phyloP scores from a whole-genome alignment of 2,888 invertebrate genomes.

The Tenthredo livida region DNA sequence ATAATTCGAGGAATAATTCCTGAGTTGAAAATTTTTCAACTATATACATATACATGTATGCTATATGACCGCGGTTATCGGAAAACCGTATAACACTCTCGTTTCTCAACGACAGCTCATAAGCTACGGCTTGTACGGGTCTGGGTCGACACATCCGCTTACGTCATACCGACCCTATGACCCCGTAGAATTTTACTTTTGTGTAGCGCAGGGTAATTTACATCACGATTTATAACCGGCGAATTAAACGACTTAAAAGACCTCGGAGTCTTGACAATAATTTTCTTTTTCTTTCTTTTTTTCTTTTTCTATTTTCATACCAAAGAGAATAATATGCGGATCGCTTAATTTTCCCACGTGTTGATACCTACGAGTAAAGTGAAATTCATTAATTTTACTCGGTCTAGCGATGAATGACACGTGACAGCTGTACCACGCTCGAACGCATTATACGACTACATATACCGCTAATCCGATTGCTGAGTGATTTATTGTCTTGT shows the following conservation, averaged over 20 bases:
- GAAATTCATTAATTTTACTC: neutral
- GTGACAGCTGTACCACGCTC: conserved; percentile 20
- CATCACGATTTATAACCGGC: conserved; percentile 64
- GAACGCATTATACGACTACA: neutral
- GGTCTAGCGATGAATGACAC: conserved; percentile 7
- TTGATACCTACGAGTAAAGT: neutral
- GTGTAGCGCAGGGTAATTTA: conserved; percentile 64
- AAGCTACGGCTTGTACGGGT: conserved; percentile 8
- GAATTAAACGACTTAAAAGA: neutral
- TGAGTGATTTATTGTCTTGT: conserved; percentile 39
- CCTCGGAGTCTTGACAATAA: neutral
- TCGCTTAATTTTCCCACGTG: neutral
- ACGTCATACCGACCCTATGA: conserved; percentile 74
- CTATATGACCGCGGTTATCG: neutral
- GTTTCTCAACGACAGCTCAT: neutral
- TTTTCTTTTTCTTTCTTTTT: neutral
- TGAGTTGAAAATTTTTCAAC: neutral
- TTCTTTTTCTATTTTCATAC: too few relatives aligned
- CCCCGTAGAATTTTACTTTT: conserved; percentile 70
- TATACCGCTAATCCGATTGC: neutral
- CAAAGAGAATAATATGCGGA: neutral
- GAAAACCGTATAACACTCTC: conserved; percentile 2
- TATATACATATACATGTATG: neutral
- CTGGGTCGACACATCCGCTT: conserved; percentile 76
- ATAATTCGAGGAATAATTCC: neutral